Evolutionary conservation across 2,797 vertebrate species (phyloP), one percentile per base, ranked within the genome.

Genomic region (Cossypha niveicapilla): DNA sequence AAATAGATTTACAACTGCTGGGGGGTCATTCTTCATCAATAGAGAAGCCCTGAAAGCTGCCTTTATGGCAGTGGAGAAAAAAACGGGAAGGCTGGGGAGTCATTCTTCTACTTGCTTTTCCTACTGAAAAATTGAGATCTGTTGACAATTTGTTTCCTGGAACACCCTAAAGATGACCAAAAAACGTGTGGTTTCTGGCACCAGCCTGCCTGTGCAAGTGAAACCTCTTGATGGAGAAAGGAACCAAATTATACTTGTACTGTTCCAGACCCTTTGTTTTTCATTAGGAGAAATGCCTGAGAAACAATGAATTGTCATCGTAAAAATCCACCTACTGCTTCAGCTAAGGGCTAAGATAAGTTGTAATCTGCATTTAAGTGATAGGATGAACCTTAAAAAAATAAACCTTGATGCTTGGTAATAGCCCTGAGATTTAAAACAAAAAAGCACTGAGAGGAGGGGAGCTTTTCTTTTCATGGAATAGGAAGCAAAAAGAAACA

Each of bases 111-210:
- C 83, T 82, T 41, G 61, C 50, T 87, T 94, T 91, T 92, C 42
- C 83, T 76, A 74, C 74, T 83, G 77, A 87, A 94, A 93, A 87
- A 77, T 35, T 25, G 67, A 61, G 83, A 78, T 90, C 84, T 93
- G 78, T 95, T 1, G 30, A 92, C 88, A 93, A 54, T 91, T 61
- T 94, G 75, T 94, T 94, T 94, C 92, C 92, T 94, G 92, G 71
- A 95, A 95, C 93, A 91, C 84, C 93, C 90, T 87, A 74, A 88
- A 92, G 71, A 93, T 94, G 94, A 95, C 90, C 84, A 82, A 92
- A 95, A 94, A 92, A 77, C 5, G 10, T 93, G 95, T 94, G 77
- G 95, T 93, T 95, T 95, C 92, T 94, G 94, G 95, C 94, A 93
- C 12, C 24, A 63, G 71, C 50, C 70, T 86, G 81, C 58, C 63